Base-by-base conservation (phyloP, 2,888 invertebrate species). In the Panopea generosa region DNA sequence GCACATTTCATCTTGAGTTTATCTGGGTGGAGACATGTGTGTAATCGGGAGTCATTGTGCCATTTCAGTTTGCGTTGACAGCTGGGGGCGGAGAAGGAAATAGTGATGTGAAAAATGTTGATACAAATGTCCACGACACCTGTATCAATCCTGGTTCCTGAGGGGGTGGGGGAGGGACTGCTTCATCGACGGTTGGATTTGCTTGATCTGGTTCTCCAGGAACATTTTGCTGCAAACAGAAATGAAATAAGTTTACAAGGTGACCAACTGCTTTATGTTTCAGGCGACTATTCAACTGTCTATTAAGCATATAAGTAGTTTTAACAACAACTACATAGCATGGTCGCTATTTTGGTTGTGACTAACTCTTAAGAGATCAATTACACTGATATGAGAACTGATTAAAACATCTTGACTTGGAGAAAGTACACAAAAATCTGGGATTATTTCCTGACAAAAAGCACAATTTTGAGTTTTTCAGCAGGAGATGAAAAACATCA, bases 61-160 rank as follows among this genome's bases (percentile, higher is more conserved):
- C 11, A 4, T 11, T 33, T 84, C 68, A 90, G 83, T 91, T 90
- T 24, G 81, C 86, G 80, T 93, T 92, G 50, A 93, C 87, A 11
- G 92, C 92, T 9, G 89, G 91, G 7, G 96, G 97, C 83, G 96
- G 96, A 90, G 98, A 97, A 0, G 99, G 99, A 92, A 99, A 95
- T 66, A 99, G 94, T 0, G 98, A 99, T 11, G 98, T 95, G 92
- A 99, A 97, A 93, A 99, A 98, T 1, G 98, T 96, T 0, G 97
- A 95, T 85, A 99, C 95, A 92, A 98, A 97, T 90, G 97, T 97
- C 96, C 97, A 97, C 24, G 96, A 95, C 22, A 97, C 94, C 53
- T 96, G 95, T 78, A 97, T 93, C 75, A 96, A 92, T 74, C 96
- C 94, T 56, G 95, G 95, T 87, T 94, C 92, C 87, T 94, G 94